Evolutionary conservation across 1,140 invertebrate species (phyloP), one percentile per base, ranked within the genome.

Genomic region (Gryon sp.): DNA sequence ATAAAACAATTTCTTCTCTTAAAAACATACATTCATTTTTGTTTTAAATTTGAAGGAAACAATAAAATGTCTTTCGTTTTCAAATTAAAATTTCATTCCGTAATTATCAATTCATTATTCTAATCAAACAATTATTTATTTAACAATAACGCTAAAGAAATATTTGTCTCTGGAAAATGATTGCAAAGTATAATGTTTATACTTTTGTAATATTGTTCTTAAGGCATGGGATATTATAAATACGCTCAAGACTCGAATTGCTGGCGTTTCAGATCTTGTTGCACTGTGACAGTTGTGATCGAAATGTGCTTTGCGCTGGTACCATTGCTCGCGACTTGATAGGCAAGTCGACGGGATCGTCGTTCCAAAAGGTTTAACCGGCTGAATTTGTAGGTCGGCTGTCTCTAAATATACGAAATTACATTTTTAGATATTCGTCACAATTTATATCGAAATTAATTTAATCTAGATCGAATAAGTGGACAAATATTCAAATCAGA

Each of bases 221-320:
- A n/a, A n/a, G n/a, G n/a, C n/a, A n/a, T n/a, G n/a, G n/a, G n/a
- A n/a, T n/a, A n/a, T n/a, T n/a, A n/a, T n/a, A n/a, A n/a, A n/a
- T n/a, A 68, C 30, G 36, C 41, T 85, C 60, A 86, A 18, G 78
- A 75, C 68, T 80, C 70, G 19, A 77, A 73, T 60, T 76, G 78
- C 46, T 76, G 82, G 43, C 78, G 24, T 50, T 66, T 84, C 28
- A 84, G 66, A 62, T 81, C 80, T 63, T 76, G 83, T 82, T 83
- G 85, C 41, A 83, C 55, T 68, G 75, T 84, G 59, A 77, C 53
- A 53, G 69, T 83, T 70, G 82, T 79, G 32, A 86, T 79, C 70
- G 82, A 76, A 62, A 81, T 73, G 65, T 76, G 82, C 41, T 82
- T 81, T 72, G 79, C 68, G 57, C 74, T 80, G 77, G 62, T 70